Conservation (phyloP, 2,888 invertebrate genomes). For the Plagodis dolabraria region DNA sequence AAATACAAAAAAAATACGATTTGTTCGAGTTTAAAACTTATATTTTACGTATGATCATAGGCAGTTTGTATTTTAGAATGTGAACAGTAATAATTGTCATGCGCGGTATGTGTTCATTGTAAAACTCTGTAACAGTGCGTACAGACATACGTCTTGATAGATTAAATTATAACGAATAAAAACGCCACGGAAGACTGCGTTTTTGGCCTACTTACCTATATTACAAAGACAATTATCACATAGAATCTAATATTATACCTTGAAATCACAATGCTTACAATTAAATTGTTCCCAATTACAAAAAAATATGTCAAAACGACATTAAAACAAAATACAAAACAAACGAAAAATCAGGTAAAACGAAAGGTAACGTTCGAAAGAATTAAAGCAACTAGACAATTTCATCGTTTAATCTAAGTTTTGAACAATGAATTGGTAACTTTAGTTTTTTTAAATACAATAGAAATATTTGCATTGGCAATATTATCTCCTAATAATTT, state of each 20-base stretch:
- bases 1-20: slow-evolving; percentile 54
- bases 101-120: slow-evolving; percentile 30
- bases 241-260: slow-evolving; percentile 73
- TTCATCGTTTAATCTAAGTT: slow-evolving; percentile 68
- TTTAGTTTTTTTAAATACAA: slow-evolving; percentile 70
- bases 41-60: slow-evolving; percentile 60
- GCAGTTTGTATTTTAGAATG: slow-evolving; percentile 47
- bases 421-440: slow-evolving; percentile 83
- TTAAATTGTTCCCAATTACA: slow-evolving; percentile 81
- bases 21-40: slow-evolving; percentile 54
- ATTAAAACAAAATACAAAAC: slow-evolving; percentile 64
- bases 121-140: too few species aligned
- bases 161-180: slow-evolving; percentile 44
- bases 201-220: slow-evolving; percentile 57
- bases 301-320: slow-evolving; percentile 64
- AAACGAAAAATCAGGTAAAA: slow-evolving; percentile 76
- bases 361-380: slow-evolving; percentile 79
- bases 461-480: slow-evolving; percentile 55
- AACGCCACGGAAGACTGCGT: slow-evolving; percentile 80
- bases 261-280: slow-evolving; percentile 81
- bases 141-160: too few species aligned
- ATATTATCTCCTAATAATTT: slow-evolving; percentile 7
- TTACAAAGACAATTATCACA: slow-evolving; percentile 77
- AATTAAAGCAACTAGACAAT: slow-evolving; percentile 76
- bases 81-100: slow-evolving; percentile 69